Base-by-base conservation (phyloP, 2,797 vertebrate genomes). In the Typhlichthys eigenmanni region DNA sequence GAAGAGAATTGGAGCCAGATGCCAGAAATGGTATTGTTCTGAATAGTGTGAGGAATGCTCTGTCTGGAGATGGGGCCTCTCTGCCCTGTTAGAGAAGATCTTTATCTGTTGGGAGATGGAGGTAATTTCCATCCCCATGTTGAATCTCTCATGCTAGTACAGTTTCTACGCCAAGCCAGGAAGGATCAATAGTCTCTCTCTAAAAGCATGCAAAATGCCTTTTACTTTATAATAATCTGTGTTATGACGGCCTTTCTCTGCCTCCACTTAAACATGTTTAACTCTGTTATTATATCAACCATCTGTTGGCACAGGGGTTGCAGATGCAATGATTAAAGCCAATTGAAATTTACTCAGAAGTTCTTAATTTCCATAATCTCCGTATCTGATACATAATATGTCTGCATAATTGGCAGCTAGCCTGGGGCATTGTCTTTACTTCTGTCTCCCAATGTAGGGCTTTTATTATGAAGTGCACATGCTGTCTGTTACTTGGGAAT, bases 301-400 rank as follows among this genome's bases (percentile, higher is more conserved):
- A 32, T 60, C 58, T 16, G 59, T 55, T 71, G 50, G 64, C 67
- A 2, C 24, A 16, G 47, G 48, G 58, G 58, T 56, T 59, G 16
- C 13, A 55, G 61, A 69, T 71, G 52, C 66, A 72, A 73, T 59
- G 46, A 54, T 13, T 48, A 58, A 57, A 48, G 4, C 12, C 9
- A 74, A 67, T 67, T 55, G 11, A 51, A 66, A 65, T 49, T 69
- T 48, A 65, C 74, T 69, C 66, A 52, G 12, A 52, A 50, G 58
- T 17, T 55, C 71, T 10, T 60, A 16, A 69, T 64, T 58, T 57
- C 16, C 56, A 64, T 69, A 52, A 67, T 67, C 19, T 78, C 64
- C 62, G 52, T 76, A 64, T 68, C 54, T 66, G 55, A 71, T 16
- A 14, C 29, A 11, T 53, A 13, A 8, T 19, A 50, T 50, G 48